Conservation (phyloP, 2,888 invertebrate genomes). For the Apantesis nais region DNA sequence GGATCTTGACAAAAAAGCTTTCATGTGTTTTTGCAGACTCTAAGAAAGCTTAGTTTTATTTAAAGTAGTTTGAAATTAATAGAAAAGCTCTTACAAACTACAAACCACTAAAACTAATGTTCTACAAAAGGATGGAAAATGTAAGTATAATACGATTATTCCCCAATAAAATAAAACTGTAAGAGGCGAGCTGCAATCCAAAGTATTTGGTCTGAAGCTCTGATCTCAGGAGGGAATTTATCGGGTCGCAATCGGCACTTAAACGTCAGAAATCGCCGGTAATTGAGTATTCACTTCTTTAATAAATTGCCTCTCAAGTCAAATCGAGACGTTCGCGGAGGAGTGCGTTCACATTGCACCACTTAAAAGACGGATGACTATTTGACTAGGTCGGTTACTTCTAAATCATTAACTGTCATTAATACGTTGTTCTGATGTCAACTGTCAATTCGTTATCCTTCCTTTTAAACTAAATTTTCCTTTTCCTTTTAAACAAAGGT, state of each 20-base stretch:
- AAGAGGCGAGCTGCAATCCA: constrained; percentile 4
- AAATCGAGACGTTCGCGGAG: constrained; percentile 46
- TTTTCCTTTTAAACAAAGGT: too few species aligned
- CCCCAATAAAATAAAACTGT: constrained; percentile 12
- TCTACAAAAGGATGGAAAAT: not conserved
- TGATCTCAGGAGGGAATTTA: constrained; percentile 49
- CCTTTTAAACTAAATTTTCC: too few species aligned
- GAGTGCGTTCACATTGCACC: constrained; percentile 54
- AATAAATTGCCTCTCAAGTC: constrained; percentile 73
- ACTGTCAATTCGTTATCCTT: too few species aligned
- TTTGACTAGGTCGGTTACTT: not conserved
- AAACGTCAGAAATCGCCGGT: constrained; percentile 71
- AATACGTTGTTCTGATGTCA: too few species aligned
- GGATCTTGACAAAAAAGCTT: too few species aligned
- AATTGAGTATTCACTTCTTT: constrained; percentile 80
- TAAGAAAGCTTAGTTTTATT: not conserved
- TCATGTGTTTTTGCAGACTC: too few species aligned
- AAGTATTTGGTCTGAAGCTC: constrained; percentile 11
- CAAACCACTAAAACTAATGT: not conserved
- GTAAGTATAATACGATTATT: not conserved
- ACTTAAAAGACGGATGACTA: not conserved
- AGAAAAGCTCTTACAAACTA: not conserved
- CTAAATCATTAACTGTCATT: not conserved
- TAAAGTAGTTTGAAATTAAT: not conserved
- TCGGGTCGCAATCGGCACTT: constrained; percentile 68